Base-by-base conservation (phyloP, 2,113 vertebrate species). In the Nerophis ophidion region DNA sequence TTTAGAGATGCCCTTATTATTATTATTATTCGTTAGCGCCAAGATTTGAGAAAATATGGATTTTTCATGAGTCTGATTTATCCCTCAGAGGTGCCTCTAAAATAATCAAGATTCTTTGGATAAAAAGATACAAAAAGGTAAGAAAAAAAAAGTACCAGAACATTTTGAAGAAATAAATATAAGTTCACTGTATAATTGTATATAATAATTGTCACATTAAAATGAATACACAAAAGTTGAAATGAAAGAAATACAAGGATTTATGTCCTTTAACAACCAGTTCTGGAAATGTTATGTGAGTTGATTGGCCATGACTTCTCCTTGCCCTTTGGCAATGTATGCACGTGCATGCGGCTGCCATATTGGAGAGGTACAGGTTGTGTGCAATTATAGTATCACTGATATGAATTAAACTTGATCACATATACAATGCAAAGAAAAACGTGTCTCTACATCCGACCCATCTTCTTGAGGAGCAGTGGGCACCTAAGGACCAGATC, bases 101-200 rank as follows among this genome's bases (percentile, higher is more conserved):
- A 8, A 55, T 63, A 58, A 33, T n/a, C 0, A 8, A 70, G 38
- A 10, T 64, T 76, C 78, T 84, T 80, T 82, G 72, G 77, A 74
- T 68, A 71, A 60, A 72, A 15, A 6, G 33, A 36, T 48, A 62
- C 48, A 52, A 19, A 17, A 7, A 46, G 26, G 26, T 26, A 75
- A 35, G 3, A 9, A 42, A 44, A 12, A 12, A 44, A 44, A 11
- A 44, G 40, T 44, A 26, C 26, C 13, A 13, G 26, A 34, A 52
- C 26, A 52, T 52, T 38, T 5, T 50, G 14, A 67, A 55, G n/a
- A 7, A 8, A 47, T n/a, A 35, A 59, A 60, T 7, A 57, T 48
- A 1, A 3, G 36, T 58, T 48, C 1, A 42, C 17, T 51, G 56
- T 70, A 26, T 26, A 26, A 50, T 50, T 7, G 1, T 12, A 15